Base-by-base conservation (phyloP, 30 jellyfish, hydroid and myxozoan genomes). In the Cassiopea xamachana region DNA sequence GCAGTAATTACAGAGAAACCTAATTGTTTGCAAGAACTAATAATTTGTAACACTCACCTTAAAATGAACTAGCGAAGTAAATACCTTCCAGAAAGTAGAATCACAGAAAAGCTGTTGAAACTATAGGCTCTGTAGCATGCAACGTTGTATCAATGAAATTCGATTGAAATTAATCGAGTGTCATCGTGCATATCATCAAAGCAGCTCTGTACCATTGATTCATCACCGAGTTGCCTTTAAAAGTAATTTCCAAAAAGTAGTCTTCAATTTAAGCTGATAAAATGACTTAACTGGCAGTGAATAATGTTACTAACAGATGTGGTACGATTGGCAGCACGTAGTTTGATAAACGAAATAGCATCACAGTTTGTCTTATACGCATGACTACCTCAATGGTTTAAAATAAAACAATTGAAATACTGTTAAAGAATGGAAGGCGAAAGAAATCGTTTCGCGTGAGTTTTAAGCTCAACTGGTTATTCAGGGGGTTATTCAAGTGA, bases 81-180 rank as follows among this genome's bases (percentile, higher is more conserved):
- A 55, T 55, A 55, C 64, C 12, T 55, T 6, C 12, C 64, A 55
- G 64, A 6, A 3, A 10, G 10, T 10, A 55, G 64, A 10, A 55
- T 27, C 64, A 10, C 10, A 55, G 64, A 55, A 6, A 55, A 55
- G 64, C 7, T 3, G 10, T 55, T 10, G 64, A 3, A 55, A 55
- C 64, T 3, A 55, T 6, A 55, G 10, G 64, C 12, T 10, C 64
- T 55, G 12, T 10, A 78, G 48, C 76, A 78, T 78, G 87, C 87
- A 48, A 78, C 87, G 18, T 78, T 78, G 87, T 78, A 78, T 78
- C 87, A 78, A 78, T 18, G 44, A 82, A 82, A 82, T 82, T 64
- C 70, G 14, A 82, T 82, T 46, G 68, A 82, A 48, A 58, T 60
- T 62, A 44, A 82, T 18, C 60, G 50, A 68, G 59, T 8, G 17